Conservation (phyloP, 1,140 invertebrate species). For the Nymphalis io region DNA sequence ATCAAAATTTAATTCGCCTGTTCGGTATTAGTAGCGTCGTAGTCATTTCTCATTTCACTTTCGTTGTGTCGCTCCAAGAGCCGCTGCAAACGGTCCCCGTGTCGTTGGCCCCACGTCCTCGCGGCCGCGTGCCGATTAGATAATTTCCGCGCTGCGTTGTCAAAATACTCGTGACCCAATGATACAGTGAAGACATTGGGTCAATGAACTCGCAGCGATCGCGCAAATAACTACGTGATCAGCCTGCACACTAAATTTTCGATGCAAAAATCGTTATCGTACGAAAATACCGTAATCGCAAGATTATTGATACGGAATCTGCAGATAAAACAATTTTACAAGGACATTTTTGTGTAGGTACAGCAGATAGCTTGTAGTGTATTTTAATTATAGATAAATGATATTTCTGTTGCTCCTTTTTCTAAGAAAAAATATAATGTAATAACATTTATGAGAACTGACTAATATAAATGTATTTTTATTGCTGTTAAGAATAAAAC, state of each 20-base stretch:
- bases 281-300: slow-evolving; percentile 51
- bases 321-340: slow-evolving; percentile 26
- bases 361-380: neutral
- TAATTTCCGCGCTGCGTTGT: slow-evolving; percentile 79
- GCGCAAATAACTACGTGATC: slow-evolving; percentile 61
- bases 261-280: slow-evolving; percentile 57
- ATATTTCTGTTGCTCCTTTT: too few species aligned
- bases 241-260: slow-evolving; percentile 46
- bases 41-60: slow-evolving; percentile 74
- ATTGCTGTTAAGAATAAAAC: too few species aligned
- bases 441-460: too few species aligned
- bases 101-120: slow-evolving; percentile 74
- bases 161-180: slow-evolving; percentile 80
- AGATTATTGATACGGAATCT: slow-evolving; percentile 39
- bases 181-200: slow-evolving; percentile 74
- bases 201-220: slow-evolving; percentile 61
- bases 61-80: slow-evolving; percentile 58
- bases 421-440: too few species aligned
- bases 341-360: slow-evolving; percentile 24
- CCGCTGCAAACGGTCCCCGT: slow-evolving; percentile 59
- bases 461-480: too few species aligned
- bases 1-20: slow-evolving; percentile 54
- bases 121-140: slow-evolving; percentile 77
- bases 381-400: neutral
- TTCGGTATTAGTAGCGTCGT: slow-evolving; percentile 47